Conservation (phyloP, 1,140 invertebrate species). For the Panagrolaimus sp. region DNA sequence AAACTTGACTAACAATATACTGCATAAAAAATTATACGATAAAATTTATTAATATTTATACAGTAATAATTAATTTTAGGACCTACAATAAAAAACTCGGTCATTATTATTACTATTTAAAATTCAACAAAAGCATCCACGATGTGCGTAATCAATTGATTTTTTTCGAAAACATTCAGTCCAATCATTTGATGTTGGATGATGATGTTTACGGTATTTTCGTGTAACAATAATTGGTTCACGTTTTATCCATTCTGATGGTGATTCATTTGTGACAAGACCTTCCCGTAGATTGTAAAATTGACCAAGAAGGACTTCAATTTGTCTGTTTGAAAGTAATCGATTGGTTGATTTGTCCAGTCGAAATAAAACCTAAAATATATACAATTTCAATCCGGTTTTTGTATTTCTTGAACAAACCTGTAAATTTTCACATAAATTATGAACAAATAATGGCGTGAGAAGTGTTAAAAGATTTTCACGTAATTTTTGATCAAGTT, state of each 20-base stretch:
- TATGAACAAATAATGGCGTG: slow-evolving; percentile 45
- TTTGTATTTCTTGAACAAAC: slow-evolving; percentile 29
- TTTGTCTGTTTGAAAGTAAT: slow-evolving; percentile 17
- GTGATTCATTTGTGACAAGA: slow-evolving; percentile 21
- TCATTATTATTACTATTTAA: not conserved
- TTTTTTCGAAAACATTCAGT: slow-evolving; percentile 18
- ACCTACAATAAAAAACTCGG: too few species aligned
- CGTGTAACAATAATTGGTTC: slow-evolving; percentile 21
- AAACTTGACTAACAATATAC: too few species aligned
- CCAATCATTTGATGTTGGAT: slow-evolving; percentile 21
- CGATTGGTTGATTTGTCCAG: slow-evolving; percentile 49
- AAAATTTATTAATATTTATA: too few species aligned
- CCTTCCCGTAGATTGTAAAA: slow-evolving; percentile 34
- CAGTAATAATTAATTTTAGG: too few species aligned
- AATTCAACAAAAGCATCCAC: slow-evolving; percentile 13
- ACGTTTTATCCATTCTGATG: slow-evolving; percentile 32
- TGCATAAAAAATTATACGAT: too few species aligned
- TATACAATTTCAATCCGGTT: slow-evolving; percentile 30
- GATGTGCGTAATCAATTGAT: slow-evolving; percentile 10
- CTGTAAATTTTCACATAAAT: slow-evolving; percentile 44
- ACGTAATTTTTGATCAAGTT: slow-evolving; percentile 26
- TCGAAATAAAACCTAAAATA: slow-evolving; percentile 46
- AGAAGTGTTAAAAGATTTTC: slow-evolving; percentile 32
- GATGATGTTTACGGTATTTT: slow-evolving; percentile 9
- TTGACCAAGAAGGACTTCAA: slow-evolving; percentile 14